These are phyloP conservation scores for Leptopilina syphax DNA, from an alignment of 2,888 invertebrate species.

Conservation along the genomic window DNA sequence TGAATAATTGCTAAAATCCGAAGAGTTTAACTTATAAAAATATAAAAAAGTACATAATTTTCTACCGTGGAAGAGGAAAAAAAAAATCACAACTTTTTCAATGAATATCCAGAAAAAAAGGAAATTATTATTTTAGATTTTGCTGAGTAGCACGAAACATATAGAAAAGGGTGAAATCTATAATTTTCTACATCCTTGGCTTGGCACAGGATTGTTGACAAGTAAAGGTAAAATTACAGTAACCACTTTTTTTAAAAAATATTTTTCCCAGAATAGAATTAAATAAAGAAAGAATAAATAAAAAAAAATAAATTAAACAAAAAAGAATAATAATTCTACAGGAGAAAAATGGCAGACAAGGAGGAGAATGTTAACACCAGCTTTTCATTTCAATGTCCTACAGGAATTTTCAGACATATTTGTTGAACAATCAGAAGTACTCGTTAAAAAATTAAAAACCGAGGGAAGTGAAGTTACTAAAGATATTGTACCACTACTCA, in stretches of 20 bases:
- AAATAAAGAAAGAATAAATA: background rate
- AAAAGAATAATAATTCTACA: constrained; percentile 2
- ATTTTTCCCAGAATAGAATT: background rate
- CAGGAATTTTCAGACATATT: constrained; percentile 64
- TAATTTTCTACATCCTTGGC: constrained; percentile 75
- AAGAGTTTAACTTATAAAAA: no score
- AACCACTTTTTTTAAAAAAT: background rate
- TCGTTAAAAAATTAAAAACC: background rate
- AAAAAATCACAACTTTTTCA: no score
- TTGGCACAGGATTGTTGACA: constrained; percentile 57
- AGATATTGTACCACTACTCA: constrained; percentile 2
- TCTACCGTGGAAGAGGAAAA: no score
- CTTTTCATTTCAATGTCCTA: constrained; percentile 71
- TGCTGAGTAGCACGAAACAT: constrained; percentile 69
- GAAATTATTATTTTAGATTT: constrained; percentile 56
- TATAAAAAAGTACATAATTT: no score
- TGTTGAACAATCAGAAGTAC: constrained; percentile 23
- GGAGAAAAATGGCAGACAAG: constrained; percentile 65
- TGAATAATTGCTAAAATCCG: no score
- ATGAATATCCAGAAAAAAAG: background rate
- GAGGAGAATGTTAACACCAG: constrained; percentile 73
- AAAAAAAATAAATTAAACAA: background rate
- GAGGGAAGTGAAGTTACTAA: background rate
- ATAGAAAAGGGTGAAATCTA: constrained; percentile 74
- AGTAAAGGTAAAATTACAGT: constrained; percentile 14